Evolutionary conservation across 2,797 vertebrate genomes (phyloP).

Genomic region (Acridotheres tristis): DNA sequence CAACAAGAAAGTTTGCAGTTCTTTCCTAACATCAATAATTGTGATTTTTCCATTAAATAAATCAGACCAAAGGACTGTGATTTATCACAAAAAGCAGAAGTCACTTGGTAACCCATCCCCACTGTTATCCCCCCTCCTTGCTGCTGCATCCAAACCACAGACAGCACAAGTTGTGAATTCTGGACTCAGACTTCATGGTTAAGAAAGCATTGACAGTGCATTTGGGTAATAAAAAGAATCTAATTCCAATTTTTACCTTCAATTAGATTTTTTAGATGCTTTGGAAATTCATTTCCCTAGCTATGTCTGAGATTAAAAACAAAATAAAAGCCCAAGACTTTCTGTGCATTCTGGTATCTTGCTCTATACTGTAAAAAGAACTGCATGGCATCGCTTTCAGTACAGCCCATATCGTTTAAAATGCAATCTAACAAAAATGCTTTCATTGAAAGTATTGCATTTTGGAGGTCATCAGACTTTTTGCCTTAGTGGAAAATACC

Average conservation of each 20-base stretch:
- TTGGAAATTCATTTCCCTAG: background rate
- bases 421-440: background rate
- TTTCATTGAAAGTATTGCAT: constrained; percentile 35
- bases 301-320: background rate
- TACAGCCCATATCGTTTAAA: background rate
- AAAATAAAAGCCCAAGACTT: background rate
- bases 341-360: background rate
- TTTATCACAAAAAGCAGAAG: background rate
- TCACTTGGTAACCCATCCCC: background rate
- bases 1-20: background rate
- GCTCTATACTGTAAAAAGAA: background rate
- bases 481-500: background rate
- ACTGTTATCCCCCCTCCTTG: background rate
- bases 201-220: background rate
- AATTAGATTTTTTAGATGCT: background rate
- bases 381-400: background rate
- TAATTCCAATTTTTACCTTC: background rate
- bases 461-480: background rate
- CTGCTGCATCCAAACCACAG: background rate
- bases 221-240: fast-evolving
- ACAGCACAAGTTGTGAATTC: background rate
- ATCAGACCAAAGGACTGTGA: fast-evolving
- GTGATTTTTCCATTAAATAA: background rate
- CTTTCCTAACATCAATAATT: background rate
- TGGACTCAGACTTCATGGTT: background rate